Evolutionary conservation across 2,888 invertebrate genomes (phyloP), one percentile per base, ranked within the genome.

Genomic region (Trileptium ribeirensis): DNA sequence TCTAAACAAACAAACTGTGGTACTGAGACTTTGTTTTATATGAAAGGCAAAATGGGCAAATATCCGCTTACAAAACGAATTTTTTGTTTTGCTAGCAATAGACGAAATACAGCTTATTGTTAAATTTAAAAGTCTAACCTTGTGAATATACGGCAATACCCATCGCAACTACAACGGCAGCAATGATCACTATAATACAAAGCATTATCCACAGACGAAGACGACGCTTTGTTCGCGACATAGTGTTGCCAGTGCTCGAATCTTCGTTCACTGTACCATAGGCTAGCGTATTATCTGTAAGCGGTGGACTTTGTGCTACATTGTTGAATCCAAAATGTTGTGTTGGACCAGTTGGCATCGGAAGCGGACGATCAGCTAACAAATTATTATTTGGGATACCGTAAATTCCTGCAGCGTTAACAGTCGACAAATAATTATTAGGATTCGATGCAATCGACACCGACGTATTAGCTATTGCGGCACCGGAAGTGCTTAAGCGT

Each of bases 81-180:
- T n/a, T n/a, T n/a, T n/a, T n/a, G n/a, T n/a, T n/a, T n/a, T n/a
- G n/a, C n/a, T n/a, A n/a, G n/a, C n/a, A n/a, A n/a, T n/a, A n/a
- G n/a, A n/a, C n/a, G n/a, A n/a, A n/a, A n/a, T n/a, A n/a, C n/a
- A n/a, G n/a, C n/a, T n/a, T n/a, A n/a, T n/a, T n/a, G n/a, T n/a
- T n/a, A n/a, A n/a, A 51, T 51, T 15, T 51, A 15, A 24, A 51
- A 51, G 51, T 24, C 24, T 51, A 67, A 81, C 81, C 70, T 81
- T 81, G 81, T 37, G 81, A 81, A 31, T 81, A 81, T 1, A 81
- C 81, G 19, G 81, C 79, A 15, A 81, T 39, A 1, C 81, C 81
- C 79, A 81, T 81, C 33, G 81, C 81, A 8, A 81, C 67, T 29
- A 81, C 38, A 24, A 81, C 80, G 19, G 81, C 81, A n/a, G 36